Evolutionary conservation across 2,113 vertebrate genomes (phyloP), one percentile per base, ranked within the genome.

Genomic region (Emydura subglobosa): DNA sequence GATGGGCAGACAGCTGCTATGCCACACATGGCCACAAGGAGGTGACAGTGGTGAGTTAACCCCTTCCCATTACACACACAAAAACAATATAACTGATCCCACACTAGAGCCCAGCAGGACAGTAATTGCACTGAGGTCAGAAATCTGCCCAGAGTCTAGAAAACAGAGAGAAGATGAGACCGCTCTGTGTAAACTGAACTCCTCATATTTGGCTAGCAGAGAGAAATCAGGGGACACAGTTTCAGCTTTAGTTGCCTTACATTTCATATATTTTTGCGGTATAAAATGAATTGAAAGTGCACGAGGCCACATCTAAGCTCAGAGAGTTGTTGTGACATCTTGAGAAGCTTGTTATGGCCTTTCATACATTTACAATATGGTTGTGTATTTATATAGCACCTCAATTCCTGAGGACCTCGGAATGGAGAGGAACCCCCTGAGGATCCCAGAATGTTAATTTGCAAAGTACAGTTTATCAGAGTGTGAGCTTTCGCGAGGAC

Each of bases 321-420:
- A 65, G 47, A 6, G 22, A 34, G 49, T 55, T 25, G 34, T 50
- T 82, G 83, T 61, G 9, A 42, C 5, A 39, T 39, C 19, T 49
- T 16, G 51, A 27, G 29, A 51, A 25, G 24, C 16, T 81, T 80
- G 31, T 3, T 74, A 42, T 21, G 22, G 54, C 7, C 50, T 29
- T 5, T 65, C 80, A 14, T 39, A 21, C 21, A 2, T 21, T 82
- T 82, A 3, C 1, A 86, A 6, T 0, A 0, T 24, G 25, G 68
- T n/a, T 87, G 57, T 0, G 0, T 31, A 13, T 39, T 80, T 72
- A 42, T 83, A 25, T 49, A 65, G 22, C 50, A 50, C 44, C 0
- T 11, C 3, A 47, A 68, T 85, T 31, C 44, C 79, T 53, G 79
- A 92, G 53, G 31, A 59, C 76, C 86, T 49, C 9, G 50, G 13